phyloP scores from a whole-genome alignment of 2,113 vertebrate genomes.

The Sceloporus undulatus region DNA sequence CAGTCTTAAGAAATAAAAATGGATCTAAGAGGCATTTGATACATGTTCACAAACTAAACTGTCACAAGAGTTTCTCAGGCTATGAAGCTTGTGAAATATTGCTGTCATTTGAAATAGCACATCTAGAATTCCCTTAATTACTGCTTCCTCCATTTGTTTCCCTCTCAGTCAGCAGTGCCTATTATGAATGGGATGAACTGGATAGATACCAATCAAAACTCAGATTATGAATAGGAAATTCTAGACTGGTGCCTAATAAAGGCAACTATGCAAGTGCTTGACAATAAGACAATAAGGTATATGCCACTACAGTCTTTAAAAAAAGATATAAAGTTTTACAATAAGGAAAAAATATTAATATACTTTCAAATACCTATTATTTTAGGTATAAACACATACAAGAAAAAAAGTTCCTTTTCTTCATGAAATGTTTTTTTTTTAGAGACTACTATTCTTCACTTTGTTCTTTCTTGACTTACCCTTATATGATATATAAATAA shows the following conservation, averaged over 20 bases:
- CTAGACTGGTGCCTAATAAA: conserved; percentile 62
- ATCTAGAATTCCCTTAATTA: conserved; percentile 72
- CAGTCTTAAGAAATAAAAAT: conserved; percentile 14
- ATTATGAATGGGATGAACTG: conserved; percentile 68
- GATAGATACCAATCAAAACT: conserved; percentile 73
- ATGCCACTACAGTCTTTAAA: conserved; percentile 37
- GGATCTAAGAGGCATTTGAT: not conserved
- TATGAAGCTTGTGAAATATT: conserved; percentile 56
- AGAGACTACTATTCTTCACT: not conserved
- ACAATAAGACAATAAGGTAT: conserved; percentile 53
- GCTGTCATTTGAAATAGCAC: conserved; percentile 59
- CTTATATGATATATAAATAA: not conserved
- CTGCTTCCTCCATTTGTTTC: conserved; percentile 69
- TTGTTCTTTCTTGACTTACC: not conserved
- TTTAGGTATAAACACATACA: conserved; percentile 13
- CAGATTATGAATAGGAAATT: conserved; percentile 68
- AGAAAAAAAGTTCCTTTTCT: not conserved
- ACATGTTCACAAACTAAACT: not conserved
- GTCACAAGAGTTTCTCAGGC: conserved; percentile 56
- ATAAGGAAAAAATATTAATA: conserved; percentile 29
- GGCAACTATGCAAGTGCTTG: conserved; percentile 65
- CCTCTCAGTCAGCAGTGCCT: conserved; percentile 65
- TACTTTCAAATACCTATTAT: conserved; percentile 29
- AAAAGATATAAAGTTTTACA: conserved; percentile 54
- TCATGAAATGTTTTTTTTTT: not conserved